Conservation (phyloP, 1,140 invertebrate genomes). For the Ditylenchus dipsaci region DNA sequence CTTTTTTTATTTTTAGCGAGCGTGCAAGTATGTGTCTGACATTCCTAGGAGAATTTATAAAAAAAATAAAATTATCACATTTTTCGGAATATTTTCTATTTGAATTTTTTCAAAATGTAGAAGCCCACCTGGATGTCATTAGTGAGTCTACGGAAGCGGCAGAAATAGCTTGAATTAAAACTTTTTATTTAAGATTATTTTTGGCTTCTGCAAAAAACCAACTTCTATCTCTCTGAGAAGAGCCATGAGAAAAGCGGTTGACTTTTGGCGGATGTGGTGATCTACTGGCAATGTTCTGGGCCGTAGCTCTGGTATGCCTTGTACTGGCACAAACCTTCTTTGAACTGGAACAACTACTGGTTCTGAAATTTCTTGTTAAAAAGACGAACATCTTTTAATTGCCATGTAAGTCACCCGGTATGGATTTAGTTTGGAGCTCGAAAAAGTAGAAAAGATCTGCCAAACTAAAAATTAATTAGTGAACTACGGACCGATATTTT, state of each 20-base stretch:
- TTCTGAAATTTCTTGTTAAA: neutral
- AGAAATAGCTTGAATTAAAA: conserved; percentile 39
- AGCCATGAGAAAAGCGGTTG: conserved; percentile 16
- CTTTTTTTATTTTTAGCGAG: too few species aligned
- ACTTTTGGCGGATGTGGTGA: conserved; percentile 46
- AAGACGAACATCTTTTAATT: neutral
- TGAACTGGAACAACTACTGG: conserved; percentile 31
- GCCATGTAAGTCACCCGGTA: conserved; percentile 12
- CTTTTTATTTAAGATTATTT: neutral
- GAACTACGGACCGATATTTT: too few species aligned
- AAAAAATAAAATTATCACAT: too few species aligned
- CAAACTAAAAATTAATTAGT: conserved; percentile 59
- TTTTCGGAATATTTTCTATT: too few species aligned
- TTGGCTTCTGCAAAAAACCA: too few species aligned
- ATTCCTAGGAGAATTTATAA: too few species aligned
- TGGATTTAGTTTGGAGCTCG: conserved; percentile 62
- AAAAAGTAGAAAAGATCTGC: conserved; percentile 91
- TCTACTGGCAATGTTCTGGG: conserved; percentile 45
- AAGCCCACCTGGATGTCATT: conserved; percentile 1
- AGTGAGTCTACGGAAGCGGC: conserved; percentile 36
- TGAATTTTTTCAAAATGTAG: too few species aligned
- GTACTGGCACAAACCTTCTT: conserved; percentile 50
- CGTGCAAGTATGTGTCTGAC: too few species aligned
- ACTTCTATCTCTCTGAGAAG: conserved; percentile 33
- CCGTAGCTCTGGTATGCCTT: conserved; percentile 52